Evolutionary conservation across 2,113 vertebrate genomes (phyloP).

Genomic region (Marmota monax): DNA sequence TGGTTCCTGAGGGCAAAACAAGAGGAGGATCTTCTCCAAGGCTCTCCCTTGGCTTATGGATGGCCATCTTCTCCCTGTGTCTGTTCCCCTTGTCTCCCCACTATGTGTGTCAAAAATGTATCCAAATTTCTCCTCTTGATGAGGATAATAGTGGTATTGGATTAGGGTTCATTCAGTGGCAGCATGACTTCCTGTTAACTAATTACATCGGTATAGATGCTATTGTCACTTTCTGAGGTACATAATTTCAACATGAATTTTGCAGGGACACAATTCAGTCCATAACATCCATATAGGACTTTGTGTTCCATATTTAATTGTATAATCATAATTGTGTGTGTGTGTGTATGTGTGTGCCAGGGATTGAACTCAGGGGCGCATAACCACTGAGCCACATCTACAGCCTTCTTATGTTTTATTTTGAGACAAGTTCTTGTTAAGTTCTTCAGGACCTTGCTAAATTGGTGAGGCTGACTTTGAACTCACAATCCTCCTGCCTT

Average conservation of each 20-base stretch:
- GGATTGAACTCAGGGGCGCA: no score
- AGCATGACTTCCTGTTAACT: neutral
- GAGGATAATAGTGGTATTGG: neutral
- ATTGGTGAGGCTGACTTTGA: no score
- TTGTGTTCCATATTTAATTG: neutral
- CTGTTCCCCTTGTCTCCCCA: neutral
- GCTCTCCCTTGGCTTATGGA: neutral
- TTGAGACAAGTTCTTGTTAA: no score
- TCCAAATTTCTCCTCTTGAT: neutral
- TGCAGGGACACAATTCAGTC: neutral
- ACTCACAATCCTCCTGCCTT: no score
- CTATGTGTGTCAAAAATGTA: neutral
- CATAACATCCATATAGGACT: neutral
- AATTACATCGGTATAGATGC: neutral
- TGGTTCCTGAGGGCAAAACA: neutral
- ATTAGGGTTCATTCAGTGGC: neutral
- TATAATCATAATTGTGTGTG: no score
- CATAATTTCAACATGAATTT: neutral
- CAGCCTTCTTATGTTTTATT: no score
- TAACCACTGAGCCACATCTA: neutral
- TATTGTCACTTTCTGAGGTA: neutral
- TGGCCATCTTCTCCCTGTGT: neutral
- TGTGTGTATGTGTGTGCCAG: no score
- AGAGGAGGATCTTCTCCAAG: neutral
- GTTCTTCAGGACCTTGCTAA: no score